A percentile compares a stretch with the other conserved stretches of the same genome.
Conservation (phyloP, 1,140 invertebrate genomes). For the Maconellicoccus hirsutus region DNA sequence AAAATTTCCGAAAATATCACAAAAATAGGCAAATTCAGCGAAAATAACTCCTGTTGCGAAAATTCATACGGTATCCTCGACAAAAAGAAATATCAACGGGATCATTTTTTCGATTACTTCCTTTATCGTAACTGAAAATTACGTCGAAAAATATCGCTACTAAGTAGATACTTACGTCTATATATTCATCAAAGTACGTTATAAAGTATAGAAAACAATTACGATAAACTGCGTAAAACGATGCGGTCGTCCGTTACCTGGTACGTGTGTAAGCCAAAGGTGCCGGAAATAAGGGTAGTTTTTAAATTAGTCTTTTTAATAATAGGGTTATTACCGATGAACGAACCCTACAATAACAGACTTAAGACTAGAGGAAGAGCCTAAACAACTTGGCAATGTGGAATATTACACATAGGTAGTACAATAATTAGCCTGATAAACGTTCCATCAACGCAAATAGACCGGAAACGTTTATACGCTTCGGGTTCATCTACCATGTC, state of each 20-base stretch:
- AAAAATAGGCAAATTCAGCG: too few species aligned
- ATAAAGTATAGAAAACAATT: not conserved
- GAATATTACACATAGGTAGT: not conserved
- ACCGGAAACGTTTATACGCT: not conserved
- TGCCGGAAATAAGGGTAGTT: not conserved
- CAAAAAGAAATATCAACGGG: too few species aligned
- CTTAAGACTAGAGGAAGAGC: not conserved
- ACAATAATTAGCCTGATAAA: not conserved
- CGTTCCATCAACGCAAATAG: not conserved
- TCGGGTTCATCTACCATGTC: not conserved
- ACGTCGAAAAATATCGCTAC: too few species aligned
- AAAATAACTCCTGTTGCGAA: too few species aligned
- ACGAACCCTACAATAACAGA: not conserved
- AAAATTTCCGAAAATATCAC: too few species aligned
- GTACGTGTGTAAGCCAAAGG: not conserved
- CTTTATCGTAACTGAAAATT: too few species aligned
- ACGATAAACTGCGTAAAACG: conserved; percentile 8
- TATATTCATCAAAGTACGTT: not conserved
- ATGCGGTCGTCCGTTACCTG: conserved; percentile 1
- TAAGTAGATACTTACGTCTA: too few species aligned
- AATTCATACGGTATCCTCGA: too few species aligned
- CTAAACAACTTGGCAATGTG: not conserved
- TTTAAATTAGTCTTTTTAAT: not conserved
- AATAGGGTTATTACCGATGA: not conserved
- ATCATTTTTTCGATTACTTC: too few species aligned